Conservation (phyloP, 2,888 invertebrate species). For the Protonemura montana region DNA sequence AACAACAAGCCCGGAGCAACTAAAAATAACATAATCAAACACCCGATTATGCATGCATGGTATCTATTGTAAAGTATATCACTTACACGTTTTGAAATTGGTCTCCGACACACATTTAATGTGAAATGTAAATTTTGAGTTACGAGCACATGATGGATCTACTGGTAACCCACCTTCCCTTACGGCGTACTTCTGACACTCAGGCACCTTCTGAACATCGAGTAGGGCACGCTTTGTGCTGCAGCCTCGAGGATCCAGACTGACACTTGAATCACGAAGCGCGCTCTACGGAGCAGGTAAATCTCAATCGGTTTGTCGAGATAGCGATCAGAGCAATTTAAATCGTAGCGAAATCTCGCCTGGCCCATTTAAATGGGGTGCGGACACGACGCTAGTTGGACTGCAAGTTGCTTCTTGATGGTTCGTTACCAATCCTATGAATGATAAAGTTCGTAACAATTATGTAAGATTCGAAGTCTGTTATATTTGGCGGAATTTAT, state of each 20-base stretch:
- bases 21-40: background rate
- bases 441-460: background rate
- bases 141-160: background rate
- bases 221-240: background rate
- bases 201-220: background rate
- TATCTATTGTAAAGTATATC: background rate
- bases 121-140: background rate
- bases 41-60: background rate
- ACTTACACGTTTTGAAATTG: background rate
- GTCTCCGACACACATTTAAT: background rate
- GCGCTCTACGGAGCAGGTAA: background rate
- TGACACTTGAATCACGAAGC: background rate
- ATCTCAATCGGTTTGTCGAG: background rate
- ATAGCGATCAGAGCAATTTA: background rate
- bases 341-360: background rate
- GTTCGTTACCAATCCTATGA: no score
- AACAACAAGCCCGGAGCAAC: background rate
- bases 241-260: background rate
- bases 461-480: background rate
- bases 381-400: background rate
- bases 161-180: conserved; percentile 7
- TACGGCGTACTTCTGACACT: background rate
- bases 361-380: background rate
- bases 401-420: no score
- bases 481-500: background rate